phyloP scores from a whole-genome alignment of 2,797 vertebrate species.

The Brachyrhaphis roseni region DNA sequence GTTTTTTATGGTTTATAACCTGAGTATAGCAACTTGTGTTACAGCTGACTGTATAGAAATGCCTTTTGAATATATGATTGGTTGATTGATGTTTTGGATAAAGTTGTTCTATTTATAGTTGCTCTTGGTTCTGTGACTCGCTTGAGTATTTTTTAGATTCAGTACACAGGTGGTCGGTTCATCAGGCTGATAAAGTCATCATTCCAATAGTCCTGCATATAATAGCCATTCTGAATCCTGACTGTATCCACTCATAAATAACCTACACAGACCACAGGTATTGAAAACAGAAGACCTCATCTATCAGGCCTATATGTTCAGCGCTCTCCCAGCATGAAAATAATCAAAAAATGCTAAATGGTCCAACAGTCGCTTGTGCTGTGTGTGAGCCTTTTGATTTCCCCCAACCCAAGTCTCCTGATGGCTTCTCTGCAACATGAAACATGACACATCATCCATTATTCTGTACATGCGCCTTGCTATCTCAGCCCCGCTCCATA shows the following conservation, averaged over 20 bases:
- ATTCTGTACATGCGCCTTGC: constrained; percentile 84
- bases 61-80: background rate
- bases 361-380: constrained; percentile 79
- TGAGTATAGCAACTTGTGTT: background rate
- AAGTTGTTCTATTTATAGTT: background rate
- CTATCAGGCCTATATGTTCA: constrained; percentile 44
- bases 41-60: background rate
- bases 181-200: constrained; percentile 3
- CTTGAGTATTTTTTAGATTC: constrained; percentile 2
- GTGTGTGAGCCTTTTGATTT: constrained; percentile 82
- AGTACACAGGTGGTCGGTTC: constrained; percentile 22
- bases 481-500: constrained; percentile 84
- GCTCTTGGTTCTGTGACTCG: background rate
- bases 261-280: constrained; percentile 27
- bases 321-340: constrained; percentile 44
- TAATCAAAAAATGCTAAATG: constrained; percentile 74
- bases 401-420: constrained; percentile 83
- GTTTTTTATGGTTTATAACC: background rate
- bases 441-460: constrained; percentile 89
- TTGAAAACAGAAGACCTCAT: constrained; percentile 27
- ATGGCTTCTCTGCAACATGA: constrained; percentile 84
- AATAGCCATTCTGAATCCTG: background rate
- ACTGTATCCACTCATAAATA: constrained; percentile 29
- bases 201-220: constrained; percentile 3
- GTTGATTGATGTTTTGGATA: background rate